A percentile compares a stretch with the other conserved stretches of the same genome.
These are phyloP conservation scores for Pseudoatta argentina DNA, from an alignment of 1,140 invertebrate genomes.

Conservation along the genomic window DNA sequence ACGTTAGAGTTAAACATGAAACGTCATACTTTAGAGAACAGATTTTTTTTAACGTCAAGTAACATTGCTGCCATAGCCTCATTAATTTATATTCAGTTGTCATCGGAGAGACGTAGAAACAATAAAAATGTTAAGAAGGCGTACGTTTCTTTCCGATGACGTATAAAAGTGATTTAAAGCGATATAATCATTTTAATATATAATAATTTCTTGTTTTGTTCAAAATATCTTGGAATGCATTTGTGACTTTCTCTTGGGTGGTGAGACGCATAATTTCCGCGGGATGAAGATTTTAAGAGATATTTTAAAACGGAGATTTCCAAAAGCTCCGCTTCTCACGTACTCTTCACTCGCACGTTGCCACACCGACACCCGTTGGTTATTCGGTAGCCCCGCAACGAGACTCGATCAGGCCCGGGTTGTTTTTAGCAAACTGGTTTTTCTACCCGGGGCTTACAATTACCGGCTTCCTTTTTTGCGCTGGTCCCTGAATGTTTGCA, in stretches of 20 bases:
- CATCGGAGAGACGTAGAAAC: background rate
- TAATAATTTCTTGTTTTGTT: background rate
- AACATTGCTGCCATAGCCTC: background rate
- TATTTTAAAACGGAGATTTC: constrained; percentile 51
- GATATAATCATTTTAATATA: constrained; percentile 3
- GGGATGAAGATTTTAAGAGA: background rate
- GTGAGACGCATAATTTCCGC: constrained; percentile 16
- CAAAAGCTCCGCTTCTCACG: constrained; percentile 59
- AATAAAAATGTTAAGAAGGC: constrained; percentile 3
- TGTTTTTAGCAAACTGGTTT: constrained; percentile 82
- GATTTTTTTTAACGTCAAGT: constrained; percentile 41
- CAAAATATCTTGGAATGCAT: background rate
- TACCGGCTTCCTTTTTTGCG: constrained; percentile 73
- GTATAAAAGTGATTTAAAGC: constrained; percentile 15
- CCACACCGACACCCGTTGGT: constrained; percentile 73
- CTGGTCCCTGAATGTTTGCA: constrained; percentile 74
- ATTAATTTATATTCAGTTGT: background rate
- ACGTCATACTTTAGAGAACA: constrained; percentile 6
- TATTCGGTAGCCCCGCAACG: constrained; percentile 77
- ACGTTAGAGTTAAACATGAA: constrained; percentile 23
- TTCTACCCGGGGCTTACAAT: constrained; percentile 76
- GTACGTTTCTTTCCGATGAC: background rate
- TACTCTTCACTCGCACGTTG: constrained; percentile 55
- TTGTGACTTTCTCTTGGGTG: background rate
- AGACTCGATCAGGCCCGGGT: constrained; percentile 76